Evolutionary conservation across 2,888 invertebrate species (phyloP), one percentile per base, ranked within the genome.

Genomic region (Drosophila birchii): DNA sequence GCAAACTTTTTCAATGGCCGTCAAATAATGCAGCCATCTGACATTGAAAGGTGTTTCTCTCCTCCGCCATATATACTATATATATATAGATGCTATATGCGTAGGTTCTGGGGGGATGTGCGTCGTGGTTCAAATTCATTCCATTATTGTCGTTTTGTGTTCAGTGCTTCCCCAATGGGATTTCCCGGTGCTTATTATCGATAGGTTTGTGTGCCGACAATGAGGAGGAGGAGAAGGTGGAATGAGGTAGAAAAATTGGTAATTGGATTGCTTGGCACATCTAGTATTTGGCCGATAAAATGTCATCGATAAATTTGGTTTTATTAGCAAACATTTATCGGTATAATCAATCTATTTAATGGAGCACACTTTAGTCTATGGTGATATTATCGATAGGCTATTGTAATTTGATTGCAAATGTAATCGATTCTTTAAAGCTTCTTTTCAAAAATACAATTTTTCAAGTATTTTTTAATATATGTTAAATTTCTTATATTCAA

Each of bases 1-100:
- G 70, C 72, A 71, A 71, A 71, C 69, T 59, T 53, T 71, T 57
- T 53, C 59, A 71, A 58, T 69, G 69, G 71, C 72, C 70, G 53
- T 70, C 70, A 73, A 73, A 71, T 70, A 59, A 70, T 71, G 69
- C 70, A 53, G 61, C 60, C 60, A 41, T 47, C 64, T 66, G 64
- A 51, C 64, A 64, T 43, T 47, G 47, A 68, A 47, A 49, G 47
- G 69, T 68, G 69, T 55, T n/a, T 67, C 18, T 20, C 20, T 26
- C 8, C 20, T 36, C 9, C 32, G 18, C 32, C 14, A 18, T 7
- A 14, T 14, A 16, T 16, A 38, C n/a, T 6, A 20, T 20, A 29
- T 18, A 38, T 29, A 20, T 49, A 26, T 29, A 26, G 26, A 4
- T 8, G 6, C 29, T 23, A 45, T 16, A 45, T 45, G 23, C 26